Evolutionary conservation across 2,113 vertebrate species (phyloP).

Genomic region (Rhizomys pruinosus): DNA sequence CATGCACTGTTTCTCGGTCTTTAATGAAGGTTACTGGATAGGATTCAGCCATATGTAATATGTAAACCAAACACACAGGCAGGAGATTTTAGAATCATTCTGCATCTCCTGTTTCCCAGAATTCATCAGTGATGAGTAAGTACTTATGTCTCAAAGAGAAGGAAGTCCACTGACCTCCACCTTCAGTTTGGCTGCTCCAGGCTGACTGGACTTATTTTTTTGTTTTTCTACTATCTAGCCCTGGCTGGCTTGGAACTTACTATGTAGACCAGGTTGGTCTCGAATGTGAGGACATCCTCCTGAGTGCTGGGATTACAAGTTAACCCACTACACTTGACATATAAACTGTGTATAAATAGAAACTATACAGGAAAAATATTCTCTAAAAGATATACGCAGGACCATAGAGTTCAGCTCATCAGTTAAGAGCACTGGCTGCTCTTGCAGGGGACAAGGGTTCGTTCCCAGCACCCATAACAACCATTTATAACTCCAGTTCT

Average conservation of each 20-base stretch:
- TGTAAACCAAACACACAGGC: neutral
- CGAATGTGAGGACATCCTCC: neutral
- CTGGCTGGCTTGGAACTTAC: neutral
- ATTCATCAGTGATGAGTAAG: neutral
- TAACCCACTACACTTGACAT: neutral
- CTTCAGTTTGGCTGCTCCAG: neutral
- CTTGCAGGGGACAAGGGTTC: no score
- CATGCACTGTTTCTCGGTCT: conserved; percentile 48
- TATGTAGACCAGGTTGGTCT: neutral
- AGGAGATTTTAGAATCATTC: neutral
- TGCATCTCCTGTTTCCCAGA: neutral
- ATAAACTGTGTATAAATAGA: conserved; percentile 27
- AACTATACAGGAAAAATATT: conserved; percentile 54
- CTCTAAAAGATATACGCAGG: neutral
- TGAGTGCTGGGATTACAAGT: neutral
- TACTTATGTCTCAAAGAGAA: neutral
- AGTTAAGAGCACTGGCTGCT: no score
- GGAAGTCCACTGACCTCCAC: neutral
- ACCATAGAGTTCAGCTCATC: no score
- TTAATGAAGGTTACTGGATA: conserved; percentile 6
- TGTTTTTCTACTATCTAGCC: neutral
- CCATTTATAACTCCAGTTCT: no score
- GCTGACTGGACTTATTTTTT: neutral
- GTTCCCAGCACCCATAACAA: no score
- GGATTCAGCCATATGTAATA: neutral